A percentile compares a stretch with the other conserved stretches of the same genome.
Conservation (phyloP, 2,797 vertebrate species). For the Scomberomorus guttatus region DNA sequence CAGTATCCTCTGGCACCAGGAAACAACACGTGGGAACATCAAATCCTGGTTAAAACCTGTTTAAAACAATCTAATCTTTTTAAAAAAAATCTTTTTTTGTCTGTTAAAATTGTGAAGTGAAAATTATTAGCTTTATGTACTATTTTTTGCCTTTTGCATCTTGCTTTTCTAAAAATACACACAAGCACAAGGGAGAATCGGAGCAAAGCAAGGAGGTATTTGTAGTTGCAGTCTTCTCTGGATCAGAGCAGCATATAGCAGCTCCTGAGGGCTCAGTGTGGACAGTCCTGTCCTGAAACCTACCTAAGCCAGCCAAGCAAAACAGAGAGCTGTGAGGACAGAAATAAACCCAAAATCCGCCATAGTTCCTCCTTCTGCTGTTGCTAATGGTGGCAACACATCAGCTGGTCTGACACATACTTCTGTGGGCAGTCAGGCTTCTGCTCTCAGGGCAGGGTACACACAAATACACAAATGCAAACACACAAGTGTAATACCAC, state of each 20-base stretch:
- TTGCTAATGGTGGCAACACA: constrained; percentile 43
- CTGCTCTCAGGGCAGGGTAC: constrained; percentile 32
- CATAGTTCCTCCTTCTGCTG: constrained; percentile 23
- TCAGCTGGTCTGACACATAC: constrained; percentile 76
- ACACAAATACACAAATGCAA: constrained; percentile 45
- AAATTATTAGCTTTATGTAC: no score
- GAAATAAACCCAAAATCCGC: constrained; percentile 41
- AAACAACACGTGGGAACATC: not conserved
- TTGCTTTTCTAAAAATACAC: not conserved
- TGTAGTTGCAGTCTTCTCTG: not conserved
- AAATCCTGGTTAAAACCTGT: not conserved
- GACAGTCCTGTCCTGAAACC: not conserved
- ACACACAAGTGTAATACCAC: constrained; percentile 49
- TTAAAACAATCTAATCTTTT: not conserved
- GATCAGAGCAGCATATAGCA: not conserved
- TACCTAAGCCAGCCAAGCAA: constrained; percentile 14
- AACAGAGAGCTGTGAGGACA: constrained; percentile 5
- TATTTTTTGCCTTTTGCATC: not conserved
- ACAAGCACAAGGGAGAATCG: not conserved
- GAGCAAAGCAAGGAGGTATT: not conserved
- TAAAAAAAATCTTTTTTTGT: not conserved
- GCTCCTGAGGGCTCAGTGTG: not conserved
- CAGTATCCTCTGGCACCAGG: not conserved
- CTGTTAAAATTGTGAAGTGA: no score
- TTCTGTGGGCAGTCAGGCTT: constrained; percentile 59